These are phyloP conservation scores for Tamandua tetradactyla DNA, from an alignment of 2,797 vertebrate genomes.

Conservation along the genomic window DNA sequence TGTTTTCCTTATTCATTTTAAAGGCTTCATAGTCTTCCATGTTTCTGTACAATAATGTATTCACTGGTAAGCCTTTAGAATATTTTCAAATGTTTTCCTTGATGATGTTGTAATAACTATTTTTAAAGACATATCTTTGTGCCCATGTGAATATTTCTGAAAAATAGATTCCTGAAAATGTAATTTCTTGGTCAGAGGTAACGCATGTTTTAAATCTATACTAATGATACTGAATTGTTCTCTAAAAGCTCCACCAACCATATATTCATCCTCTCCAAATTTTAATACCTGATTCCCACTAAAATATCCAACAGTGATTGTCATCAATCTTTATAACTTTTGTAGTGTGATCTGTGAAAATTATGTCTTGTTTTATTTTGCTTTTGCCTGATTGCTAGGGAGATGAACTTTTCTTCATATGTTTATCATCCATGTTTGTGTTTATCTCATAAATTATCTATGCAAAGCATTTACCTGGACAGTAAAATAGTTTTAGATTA, in stretches of 20 bases:
- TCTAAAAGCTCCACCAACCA: background rate
- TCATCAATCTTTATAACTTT: background rate
- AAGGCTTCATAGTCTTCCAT: background rate
- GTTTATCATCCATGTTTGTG: background rate
- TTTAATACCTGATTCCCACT: background rate
- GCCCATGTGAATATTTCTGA: background rate
- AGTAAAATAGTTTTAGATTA: conserved; percentile 42
- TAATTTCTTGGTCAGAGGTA: background rate
- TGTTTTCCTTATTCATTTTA: background rate
- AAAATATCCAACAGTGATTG: background rate
- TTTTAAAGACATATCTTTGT: background rate
- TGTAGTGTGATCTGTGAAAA: background rate
- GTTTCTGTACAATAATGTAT: background rate
- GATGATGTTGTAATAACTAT: background rate
- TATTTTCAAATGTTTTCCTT: background rate
- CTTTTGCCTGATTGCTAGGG: background rate
- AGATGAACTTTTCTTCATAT: background rate
- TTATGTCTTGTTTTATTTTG: background rate
- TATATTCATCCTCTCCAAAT: background rate
- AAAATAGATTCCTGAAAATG: background rate
- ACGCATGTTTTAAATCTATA: background rate
- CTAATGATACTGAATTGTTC: background rate
- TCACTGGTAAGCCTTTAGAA: background rate
- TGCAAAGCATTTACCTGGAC: background rate
- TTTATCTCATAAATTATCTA: background rate